Percentiles rank a stretch among this genome's conserved stretches.
Evolutionary conservation across 37 sponge, comb jelly and placozoan species (phyloP).

Genomic region (Mnemiopsis leidyi): DNA sequence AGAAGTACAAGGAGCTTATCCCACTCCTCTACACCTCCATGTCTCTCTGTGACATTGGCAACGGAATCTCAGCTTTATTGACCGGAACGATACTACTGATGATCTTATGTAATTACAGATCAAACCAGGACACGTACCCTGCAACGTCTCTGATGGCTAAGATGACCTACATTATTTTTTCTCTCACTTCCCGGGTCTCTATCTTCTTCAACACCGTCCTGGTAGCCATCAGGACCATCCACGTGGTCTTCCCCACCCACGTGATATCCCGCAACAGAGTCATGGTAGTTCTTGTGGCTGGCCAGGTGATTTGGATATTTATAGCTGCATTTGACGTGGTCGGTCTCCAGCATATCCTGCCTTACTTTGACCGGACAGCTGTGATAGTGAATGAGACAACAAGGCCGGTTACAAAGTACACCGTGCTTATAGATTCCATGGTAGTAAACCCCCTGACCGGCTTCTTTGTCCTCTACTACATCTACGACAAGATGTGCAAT

Average conservation of each 20-base stretch:
- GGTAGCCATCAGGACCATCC: constrained; percentile 48
- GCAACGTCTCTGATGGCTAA: not conserved
- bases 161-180: constrained; percentile 35
- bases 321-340: constrained; percentile 2
- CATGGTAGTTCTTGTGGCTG: not conserved
- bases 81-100: not conserved
- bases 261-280: not conserved
- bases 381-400: not conserved
- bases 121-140: not conserved
- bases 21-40: constrained; percentile 56
- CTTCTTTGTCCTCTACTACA: constrained; percentile 24
- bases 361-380: not conserved
- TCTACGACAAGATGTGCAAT: not conserved
- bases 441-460: constrained; percentile 53
- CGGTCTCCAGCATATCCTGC: constrained; percentile 18
- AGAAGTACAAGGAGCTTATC: constrained; percentile 12
- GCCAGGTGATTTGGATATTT: constrained; percentile 31
- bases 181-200: not conserved
- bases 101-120: not conserved
- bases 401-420: not conserved
- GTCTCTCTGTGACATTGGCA: constrained; percentile 40
- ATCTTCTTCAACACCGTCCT: constrained; percentile 54
- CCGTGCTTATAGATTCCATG: not conserved
- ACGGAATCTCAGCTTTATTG: constrained; percentile 21
- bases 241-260: constrained; percentile 36